phyloP scores from a whole-genome alignment of 2,113 vertebrate species.

The Ia io region DNA sequence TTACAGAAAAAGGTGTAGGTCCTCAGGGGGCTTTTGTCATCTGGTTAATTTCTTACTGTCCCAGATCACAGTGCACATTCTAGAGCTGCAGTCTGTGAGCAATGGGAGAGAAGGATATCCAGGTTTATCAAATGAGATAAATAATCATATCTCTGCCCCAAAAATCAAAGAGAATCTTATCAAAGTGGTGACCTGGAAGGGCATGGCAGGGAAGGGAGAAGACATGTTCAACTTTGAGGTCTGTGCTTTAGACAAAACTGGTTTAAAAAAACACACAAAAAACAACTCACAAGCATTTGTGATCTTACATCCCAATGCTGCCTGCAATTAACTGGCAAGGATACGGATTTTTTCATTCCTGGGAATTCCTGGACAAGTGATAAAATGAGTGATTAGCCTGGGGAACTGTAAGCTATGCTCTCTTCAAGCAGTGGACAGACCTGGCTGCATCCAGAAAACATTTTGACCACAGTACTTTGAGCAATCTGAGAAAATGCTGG shows the following conservation, averaged over 20 bases:
- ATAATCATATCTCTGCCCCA: not conserved
- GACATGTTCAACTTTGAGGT: not conserved
- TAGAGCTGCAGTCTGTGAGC: not conserved
- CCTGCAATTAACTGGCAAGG: not conserved
- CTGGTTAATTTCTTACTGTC: not conserved
- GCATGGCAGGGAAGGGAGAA: not conserved
- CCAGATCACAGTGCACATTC: not conserved
- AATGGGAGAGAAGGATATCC: not conserved
- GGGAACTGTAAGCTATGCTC: fast-evolving
- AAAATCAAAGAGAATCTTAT: not conserved
- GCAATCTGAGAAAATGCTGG: not conserved
- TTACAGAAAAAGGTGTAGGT: not conserved
- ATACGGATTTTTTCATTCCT: not conserved
- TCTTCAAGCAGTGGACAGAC: not conserved
- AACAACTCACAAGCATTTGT: not conserved
- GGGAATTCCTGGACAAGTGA: not conserved
- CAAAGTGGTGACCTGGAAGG: not conserved
- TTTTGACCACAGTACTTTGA: not conserved
- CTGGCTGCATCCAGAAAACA: not conserved
- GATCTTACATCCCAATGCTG: not conserved
- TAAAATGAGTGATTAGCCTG: not conserved
- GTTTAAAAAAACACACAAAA: not conserved
- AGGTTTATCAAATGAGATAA: not conserved
- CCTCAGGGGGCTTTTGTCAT: not conserved
- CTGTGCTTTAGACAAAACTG: not conserved